Evolutionary conservation across 2,113 vertebrate species (phyloP), one percentile per base, ranked within the genome.

Genomic region (Bambusicola thoracicus): DNA sequence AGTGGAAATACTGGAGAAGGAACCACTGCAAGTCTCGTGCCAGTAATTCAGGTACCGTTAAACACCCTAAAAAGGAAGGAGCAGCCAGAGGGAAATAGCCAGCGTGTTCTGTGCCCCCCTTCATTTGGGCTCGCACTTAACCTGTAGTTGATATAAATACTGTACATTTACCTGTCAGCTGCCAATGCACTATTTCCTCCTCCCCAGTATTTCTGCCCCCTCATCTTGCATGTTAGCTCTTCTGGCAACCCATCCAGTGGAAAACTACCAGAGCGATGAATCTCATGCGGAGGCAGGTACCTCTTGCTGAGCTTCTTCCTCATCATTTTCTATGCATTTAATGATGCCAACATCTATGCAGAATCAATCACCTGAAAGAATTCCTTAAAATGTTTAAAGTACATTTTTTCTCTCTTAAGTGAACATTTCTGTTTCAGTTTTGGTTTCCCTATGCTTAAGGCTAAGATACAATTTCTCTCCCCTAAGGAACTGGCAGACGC

Each of bases 1-100:
- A 92, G 19, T 98, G 98, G 98, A 98, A 95, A 75, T 98, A 98
- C 49, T 99, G 98, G 98, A 98, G 96, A 87, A 98, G 94, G 92
- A 98, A 91, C 2, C 92, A 98, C 38, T 67, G 95, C 7, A 97
- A 98, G 49, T 98, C 97, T 43, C 92, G 92, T 2, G 88, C 84
- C 56, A 96, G 83, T 51, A 97, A 97, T 87, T 97, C 98, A 98
- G 98, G 98, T 98, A 97, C 16, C 4, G 89, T 89, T 49, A 41
- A 66, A 82, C 5, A 79, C 3, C 13, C 6, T 8, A 24, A 22
- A 2, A 68, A 30, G 40, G 40, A 91, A 85, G 18, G 17, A 89
- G 40, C 20, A 76, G 53, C 6, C 40, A 68, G 70, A 72, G 68
- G 19, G 44, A 32, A 46, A 36, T 61, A 62, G 34, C 2, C 9